Conservation (phyloP, 2,797 vertebrate species). For the Anableps anableps region DNA sequence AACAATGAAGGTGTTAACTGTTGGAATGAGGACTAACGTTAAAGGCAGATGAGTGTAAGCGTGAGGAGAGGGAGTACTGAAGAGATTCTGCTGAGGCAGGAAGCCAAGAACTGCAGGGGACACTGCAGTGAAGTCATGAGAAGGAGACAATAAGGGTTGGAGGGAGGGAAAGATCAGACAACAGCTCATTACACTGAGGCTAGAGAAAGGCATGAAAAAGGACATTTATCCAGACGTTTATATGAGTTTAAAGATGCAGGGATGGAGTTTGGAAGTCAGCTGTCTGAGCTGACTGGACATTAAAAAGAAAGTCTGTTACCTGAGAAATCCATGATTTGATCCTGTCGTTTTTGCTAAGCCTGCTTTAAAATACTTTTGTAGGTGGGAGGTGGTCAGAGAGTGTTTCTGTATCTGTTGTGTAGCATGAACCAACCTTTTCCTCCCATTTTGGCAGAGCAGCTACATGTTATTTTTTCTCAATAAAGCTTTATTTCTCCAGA, state of each 20-base stretch:
- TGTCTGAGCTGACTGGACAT: not conserved
- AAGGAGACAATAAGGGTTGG: conserved; percentile 12
- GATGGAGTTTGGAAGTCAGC: not conserved
- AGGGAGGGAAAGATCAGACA: too few species aligned
- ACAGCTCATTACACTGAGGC: too few species aligned
- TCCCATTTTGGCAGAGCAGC: too few species aligned
- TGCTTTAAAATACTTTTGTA: too few species aligned
- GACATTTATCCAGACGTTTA: not conserved
- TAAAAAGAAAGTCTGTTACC: not conserved
- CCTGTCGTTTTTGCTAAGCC: too few species aligned
- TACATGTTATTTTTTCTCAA: too few species aligned
- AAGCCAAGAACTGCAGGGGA: conserved; percentile 2
- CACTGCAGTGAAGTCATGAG: conserved; percentile 14
- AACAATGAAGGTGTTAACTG: not conserved
- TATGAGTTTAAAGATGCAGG: not conserved
- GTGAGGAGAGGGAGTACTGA: conserved; percentile 23
- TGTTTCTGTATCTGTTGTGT: too few species aligned
- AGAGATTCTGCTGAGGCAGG: conserved; percentile 26
- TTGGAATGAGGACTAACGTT: not conserved
- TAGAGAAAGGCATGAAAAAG: conserved; percentile 5
- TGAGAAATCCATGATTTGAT: not conserved
- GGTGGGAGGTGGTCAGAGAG: too few species aligned
- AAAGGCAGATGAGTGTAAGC: not conserved
- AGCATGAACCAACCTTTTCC: too few species aligned
- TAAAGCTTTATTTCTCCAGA: too few species aligned